Evolutionary conservation across 2,888 invertebrate genomes (phyloP).

Genomic region (Rhagium mordax): DNA sequence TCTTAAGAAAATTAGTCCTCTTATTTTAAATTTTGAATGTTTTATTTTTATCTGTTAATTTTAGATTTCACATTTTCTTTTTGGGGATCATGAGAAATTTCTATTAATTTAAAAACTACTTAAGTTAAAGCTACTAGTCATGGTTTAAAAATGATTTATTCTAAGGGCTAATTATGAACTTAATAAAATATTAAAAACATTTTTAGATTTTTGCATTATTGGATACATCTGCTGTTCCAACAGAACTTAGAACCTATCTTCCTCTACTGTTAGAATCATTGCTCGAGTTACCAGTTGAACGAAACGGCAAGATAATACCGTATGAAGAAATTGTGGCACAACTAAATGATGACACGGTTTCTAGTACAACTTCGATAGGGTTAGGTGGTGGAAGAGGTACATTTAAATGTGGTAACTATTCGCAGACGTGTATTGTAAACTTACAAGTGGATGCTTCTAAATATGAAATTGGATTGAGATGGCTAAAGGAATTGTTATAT

Average conservation of each 20-base stretch:
- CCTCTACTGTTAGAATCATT: constrained; percentile 83
- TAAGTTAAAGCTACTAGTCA: no score
- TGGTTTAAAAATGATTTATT: no score
- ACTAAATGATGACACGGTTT: constrained; percentile 83
- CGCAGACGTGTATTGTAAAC: constrained; percentile 77
- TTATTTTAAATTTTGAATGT: no score
- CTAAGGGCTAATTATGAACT: constrained; percentile 1
- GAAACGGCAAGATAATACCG: constrained; percentile 72
- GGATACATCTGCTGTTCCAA: constrained; percentile 77
- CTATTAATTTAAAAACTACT: no score
- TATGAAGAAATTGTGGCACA: constrained; percentile 85
- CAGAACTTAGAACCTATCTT: constrained; percentile 79
- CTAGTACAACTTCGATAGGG: constrained; percentile 77
- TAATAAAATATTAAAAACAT: neutral
- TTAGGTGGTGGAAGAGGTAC: constrained; percentile 71
- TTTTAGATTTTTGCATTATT: constrained; percentile 81
- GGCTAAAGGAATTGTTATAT: constrained; percentile 84
- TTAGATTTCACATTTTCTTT: no score
- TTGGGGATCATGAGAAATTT: no score
- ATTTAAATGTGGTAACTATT: constrained; percentile 83
- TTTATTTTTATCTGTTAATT: no score
- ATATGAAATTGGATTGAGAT: constrained; percentile 80
- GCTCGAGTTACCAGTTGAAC: constrained; percentile 82
- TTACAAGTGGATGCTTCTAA: constrained; percentile 85
- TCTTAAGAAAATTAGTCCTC: no score